These are phyloP conservation scores for Conus ventricosus DNA, from an alignment of 1,140 invertebrate species.

Conservation along the genomic window DNA sequence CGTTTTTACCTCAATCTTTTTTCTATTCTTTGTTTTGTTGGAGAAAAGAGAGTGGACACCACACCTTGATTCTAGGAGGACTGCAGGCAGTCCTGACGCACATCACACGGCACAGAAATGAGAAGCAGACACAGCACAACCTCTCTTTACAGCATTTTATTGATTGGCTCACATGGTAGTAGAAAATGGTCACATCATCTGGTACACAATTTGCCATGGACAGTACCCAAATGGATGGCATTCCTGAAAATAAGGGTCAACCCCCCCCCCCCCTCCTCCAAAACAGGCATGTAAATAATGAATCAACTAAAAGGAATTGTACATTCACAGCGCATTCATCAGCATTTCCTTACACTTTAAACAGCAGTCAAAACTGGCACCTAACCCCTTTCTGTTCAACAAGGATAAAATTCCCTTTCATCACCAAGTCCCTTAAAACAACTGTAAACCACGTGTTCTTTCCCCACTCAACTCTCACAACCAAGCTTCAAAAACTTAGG, in stretches of 20 bases:
- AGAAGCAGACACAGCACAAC: constrained; percentile 51
- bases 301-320: background rate
- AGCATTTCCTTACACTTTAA: too few relatives aligned
- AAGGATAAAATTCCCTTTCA: background rate
- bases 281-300: background rate
- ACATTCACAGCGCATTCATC: background rate
- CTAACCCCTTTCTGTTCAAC: background rate
- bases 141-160: constrained; percentile 63
- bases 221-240: background rate
- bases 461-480: background rate
- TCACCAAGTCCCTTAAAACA: background rate
- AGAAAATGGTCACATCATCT: constrained; percentile 24
- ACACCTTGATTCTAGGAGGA: constrained; percentile 42
- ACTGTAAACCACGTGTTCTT: background rate
- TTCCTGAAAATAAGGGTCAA: background rate
- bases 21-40: background rate
- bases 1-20: background rate
- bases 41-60: constrained; percentile 38
- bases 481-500: background rate
- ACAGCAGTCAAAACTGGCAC: too few relatives aligned
- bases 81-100: constrained; percentile 20
- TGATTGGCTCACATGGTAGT: constrained; percentile 3
- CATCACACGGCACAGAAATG: constrained; percentile 46
- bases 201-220: background rate
- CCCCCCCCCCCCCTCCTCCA: background rate